Conservation (phyloP, 1,140 invertebrate genomes). For the Drosophila insularis region DNA sequence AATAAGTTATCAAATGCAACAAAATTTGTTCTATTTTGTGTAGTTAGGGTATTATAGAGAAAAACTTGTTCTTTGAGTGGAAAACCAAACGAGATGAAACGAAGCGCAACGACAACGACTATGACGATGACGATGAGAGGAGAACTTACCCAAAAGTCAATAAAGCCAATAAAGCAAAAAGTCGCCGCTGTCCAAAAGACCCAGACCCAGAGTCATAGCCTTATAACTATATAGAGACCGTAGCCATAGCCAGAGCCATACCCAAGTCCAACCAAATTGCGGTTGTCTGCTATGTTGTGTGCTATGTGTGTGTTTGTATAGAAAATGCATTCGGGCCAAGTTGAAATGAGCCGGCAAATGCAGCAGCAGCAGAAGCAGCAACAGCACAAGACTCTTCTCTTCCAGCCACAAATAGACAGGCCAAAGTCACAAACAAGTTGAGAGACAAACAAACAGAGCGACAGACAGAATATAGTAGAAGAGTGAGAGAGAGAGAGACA, state of each 20-base stretch:
- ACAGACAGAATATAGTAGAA: not conserved
- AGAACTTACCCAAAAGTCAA: constrained; percentile 77
- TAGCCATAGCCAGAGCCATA: constrained; percentile 24
- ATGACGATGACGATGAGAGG: constrained; percentile 23
- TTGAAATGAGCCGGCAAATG: constrained; percentile 78
- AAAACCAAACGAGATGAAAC: constrained; percentile 49
- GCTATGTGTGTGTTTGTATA: constrained; percentile 57
- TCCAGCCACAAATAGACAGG: constrained; percentile 51
- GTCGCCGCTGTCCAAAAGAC: constrained; percentile 49
- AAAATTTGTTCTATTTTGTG: not conserved
- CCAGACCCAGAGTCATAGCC: constrained; percentile 13
- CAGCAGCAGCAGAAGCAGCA: constrained; percentile 64
- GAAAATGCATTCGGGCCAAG: constrained; percentile 79
- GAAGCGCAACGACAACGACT: constrained; percentile 25
- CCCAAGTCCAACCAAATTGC: constrained; percentile 58
- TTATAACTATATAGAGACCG: not conserved
- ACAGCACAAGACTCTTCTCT: constrained; percentile 23
- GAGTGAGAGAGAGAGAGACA: constrained; percentile 33
- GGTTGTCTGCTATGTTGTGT: constrained; percentile 53
- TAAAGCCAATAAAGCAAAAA: constrained; percentile 78
- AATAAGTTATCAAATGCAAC: not conserved
- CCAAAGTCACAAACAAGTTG: constrained; percentile 45
- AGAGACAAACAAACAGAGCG: constrained; percentile 5
- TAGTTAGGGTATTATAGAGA: constrained; percentile 9
- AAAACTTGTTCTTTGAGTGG: constrained; percentile 43